Conservation (phyloP, 2,888 invertebrate species). For the Proisotoma minuta region DNA sequence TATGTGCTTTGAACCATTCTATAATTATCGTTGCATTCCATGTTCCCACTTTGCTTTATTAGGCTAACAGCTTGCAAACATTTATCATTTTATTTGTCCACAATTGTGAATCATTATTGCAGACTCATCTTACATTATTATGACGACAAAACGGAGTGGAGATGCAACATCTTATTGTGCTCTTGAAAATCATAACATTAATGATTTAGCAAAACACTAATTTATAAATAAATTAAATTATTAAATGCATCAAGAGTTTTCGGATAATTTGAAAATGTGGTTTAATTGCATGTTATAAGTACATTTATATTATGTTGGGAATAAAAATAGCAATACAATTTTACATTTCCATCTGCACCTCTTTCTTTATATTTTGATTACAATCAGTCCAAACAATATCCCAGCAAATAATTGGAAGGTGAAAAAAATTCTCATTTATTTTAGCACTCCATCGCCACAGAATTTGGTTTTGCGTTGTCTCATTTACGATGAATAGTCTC, state of each 20-base stretch:
- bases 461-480: too few species aligned
- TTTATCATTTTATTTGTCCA: neutral
- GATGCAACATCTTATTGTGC: neutral
- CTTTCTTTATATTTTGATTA: neutral
- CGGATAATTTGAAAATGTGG: too few species aligned
- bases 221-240: too few species aligned
- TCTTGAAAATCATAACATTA: too few species aligned
- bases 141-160: neutral
- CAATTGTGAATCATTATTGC: neutral
- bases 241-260: too few species aligned
- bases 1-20: neutral
- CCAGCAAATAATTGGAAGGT: neutral
- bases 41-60: too few species aligned
- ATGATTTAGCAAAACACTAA: too few species aligned
- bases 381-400: neutral
- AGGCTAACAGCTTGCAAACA: neutral
- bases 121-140: neutral
- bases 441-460: neutral
- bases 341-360: too few species aligned
- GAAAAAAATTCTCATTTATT: neutral
- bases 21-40: neutral
- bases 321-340: too few species aligned
- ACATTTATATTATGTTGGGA: too few species aligned
- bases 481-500: neutral
- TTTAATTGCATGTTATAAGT: too few species aligned